Base-by-base conservation (phyloP, 2,888 invertebrate genomes). In the Diplolepis rosae region DNA sequence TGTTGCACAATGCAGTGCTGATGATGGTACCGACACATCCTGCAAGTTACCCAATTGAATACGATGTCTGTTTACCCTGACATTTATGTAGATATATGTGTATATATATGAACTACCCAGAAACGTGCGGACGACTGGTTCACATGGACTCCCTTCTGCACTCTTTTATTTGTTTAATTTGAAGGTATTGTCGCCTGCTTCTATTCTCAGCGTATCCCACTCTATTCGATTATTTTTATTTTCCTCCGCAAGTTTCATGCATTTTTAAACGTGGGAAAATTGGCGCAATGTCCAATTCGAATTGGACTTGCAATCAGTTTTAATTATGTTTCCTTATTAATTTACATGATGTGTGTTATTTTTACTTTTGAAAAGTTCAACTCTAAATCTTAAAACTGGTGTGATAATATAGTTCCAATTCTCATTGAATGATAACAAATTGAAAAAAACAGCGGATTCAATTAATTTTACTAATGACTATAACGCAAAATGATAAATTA, bases 261-360 rank as follows among this genome's bases (percentile, higher is more conserved):
- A 45, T 45, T 45, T 45, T 45, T 45, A n/a, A 45, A 45, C 45
- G 45, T 45, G 45, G 18, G 45, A 45, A 18, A 45, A n/a, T n/a
- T n/a, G n/a, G n/a, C n/a, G n/a, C n/a, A n/a, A n/a, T n/a, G n/a
- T n/a, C n/a, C n/a, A n/a, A n/a, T n/a, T n/a, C n/a, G n/a, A n/a
- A n/a, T n/a, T n/a, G n/a, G n/a, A n/a, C n/a, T n/a, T n/a, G n/a
- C n/a, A n/a, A n/a, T n/a, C n/a, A n/a, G n/a, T n/a, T n/a, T n/a
- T n/a, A n/a, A n/a, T n/a, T n/a, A n/a, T n/a, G n/a, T n/a, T n/a
- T n/a, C n/a, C n/a, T n/a, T n/a, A n/a, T n/a, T n/a, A n/a, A n/a
- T n/a, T n/a, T n/a, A n/a, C n/a, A n/a, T n/a, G n/a, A n/a, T n/a
- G n/a, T n/a, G n/a, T n/a, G n/a, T n/a, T n/a, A n/a, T n/a, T n/a